A percentile compares a stretch with the other conserved stretches of the same genome.
Conservation (phyloP, 2,888 invertebrate species). For the Tridacna gigas region DNA sequence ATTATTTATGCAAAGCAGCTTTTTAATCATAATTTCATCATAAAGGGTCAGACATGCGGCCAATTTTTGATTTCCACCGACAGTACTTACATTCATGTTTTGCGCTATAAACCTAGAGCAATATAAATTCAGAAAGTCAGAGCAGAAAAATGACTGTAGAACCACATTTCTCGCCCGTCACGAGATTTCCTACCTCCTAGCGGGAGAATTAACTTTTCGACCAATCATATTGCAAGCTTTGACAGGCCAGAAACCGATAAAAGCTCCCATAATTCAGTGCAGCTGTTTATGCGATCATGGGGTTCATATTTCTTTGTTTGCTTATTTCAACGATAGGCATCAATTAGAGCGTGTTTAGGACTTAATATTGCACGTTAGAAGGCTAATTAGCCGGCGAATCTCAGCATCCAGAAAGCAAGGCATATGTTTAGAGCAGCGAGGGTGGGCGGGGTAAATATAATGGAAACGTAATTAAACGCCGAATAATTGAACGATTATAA, state of each 20-base stretch:
- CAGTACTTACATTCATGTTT: no score
- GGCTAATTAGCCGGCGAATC: conserved; percentile 55
- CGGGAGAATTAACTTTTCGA: conserved; percentile 40
- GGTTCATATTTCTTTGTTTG: conserved; percentile 69
- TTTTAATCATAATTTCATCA: no score
- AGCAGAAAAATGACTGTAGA: background rate
- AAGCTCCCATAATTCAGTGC: conserved; percentile 65
- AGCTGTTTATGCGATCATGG: conserved; percentile 61
- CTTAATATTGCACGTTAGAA: conserved; percentile 65
- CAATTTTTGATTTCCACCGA: no score
- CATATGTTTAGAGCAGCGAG: conserved; percentile 61
- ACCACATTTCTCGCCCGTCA: conserved; percentile 17
- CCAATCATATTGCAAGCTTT: conserved; percentile 57
- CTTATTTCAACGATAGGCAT: conserved; percentile 60
- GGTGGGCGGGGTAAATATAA: conserved; percentile 57
- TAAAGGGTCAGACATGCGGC: no score
- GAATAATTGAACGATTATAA: conserved; percentile 59
- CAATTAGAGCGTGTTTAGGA: conserved; percentile 63
- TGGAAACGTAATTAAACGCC: conserved; percentile 55
- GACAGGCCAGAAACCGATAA: conserved; percentile 58
- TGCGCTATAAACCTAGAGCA: no score
- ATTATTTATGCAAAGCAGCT: no score
- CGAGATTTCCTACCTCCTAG: conserved; percentile 35
- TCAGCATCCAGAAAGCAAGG: conserved; percentile 52
- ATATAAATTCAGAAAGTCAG: no score